Conservation (phyloP, 2,113 vertebrate species). For the Otocyon megalotis region DNA sequence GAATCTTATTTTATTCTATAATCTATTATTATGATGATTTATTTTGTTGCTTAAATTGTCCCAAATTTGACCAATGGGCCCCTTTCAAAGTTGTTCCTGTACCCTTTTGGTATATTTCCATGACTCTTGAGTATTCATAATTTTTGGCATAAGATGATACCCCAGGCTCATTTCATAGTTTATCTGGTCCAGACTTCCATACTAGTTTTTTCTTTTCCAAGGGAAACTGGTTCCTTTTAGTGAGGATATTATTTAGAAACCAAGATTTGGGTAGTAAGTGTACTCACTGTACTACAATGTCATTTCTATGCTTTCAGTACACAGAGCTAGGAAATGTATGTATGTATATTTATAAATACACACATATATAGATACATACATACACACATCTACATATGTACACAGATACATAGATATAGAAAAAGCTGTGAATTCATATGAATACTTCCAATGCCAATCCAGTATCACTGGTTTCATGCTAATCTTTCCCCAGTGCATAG, state of each 20-base stretch:
- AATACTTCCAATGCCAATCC: neutral
- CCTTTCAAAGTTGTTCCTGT: neutral
- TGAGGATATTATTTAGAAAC: neutral
- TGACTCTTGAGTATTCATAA: neutral
- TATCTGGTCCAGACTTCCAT: neutral
- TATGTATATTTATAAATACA: neutral
- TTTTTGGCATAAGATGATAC: neutral
- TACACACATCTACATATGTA: neutral
- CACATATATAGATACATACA: neutral
- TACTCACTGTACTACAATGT: neutral
- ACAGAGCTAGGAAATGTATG: neutral
- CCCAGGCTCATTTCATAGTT: neutral
- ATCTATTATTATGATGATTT: neutral
- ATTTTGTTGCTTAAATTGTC: neutral
- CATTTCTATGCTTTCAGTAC: neutral
- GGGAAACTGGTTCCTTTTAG: neutral
- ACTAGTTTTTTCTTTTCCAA: neutral
- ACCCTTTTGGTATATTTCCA: neutral
- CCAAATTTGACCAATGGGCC: neutral
- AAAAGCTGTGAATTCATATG: neutral
- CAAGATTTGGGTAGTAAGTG: neutral
- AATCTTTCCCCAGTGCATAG: neutral
- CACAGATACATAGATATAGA: neutral
- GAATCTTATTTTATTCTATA: neutral
- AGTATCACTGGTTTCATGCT: neutral